phyloP scores from a whole-genome alignment of 2,888 invertebrate genomes.

The Eurytoma adleriae region DNA sequence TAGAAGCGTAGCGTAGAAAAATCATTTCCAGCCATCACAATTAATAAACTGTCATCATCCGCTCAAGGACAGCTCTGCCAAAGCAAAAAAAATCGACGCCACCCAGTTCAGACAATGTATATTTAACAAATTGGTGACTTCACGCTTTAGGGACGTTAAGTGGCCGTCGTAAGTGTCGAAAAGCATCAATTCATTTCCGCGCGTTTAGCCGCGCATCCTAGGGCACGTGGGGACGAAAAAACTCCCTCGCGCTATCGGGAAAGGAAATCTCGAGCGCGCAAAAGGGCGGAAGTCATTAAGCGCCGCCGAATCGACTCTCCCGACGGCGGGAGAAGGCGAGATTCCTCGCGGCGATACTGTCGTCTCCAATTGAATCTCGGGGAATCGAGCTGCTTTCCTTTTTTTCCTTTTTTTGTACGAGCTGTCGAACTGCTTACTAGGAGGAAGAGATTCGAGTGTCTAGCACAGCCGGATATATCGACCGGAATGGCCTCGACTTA shows the following conservation, averaged over 20 bases:
- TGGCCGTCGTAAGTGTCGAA: conserved; percentile 14
- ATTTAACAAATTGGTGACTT: conserved; percentile 33
- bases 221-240: neutral
- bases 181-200: conserved; percentile 49
- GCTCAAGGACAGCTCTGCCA: too few relatives aligned
- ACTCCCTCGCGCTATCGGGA: conserved; percentile 36
- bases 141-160: conserved; percentile 28
- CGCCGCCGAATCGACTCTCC: conserved; percentile 33
- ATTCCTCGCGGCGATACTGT: conserved; percentile 36
- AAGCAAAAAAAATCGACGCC: too few relatives aligned
- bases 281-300: conserved; percentile 56
- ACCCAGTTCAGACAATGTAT: neutral
- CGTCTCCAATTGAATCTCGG: conserved; percentile 17
- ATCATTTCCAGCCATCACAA: too few relatives aligned
- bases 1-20: too few relatives aligned
- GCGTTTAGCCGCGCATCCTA: conserved; percentile 5
- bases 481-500: neutral
- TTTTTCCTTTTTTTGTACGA: neutral
- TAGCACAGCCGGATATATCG: conserved; percentile 4
- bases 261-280: conserved; percentile 51
- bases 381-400: neutral
- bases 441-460: neutral
- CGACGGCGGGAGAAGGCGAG: conserved; percentile 22
- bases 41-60: too few relatives aligned
- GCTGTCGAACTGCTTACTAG: conserved; percentile 4